These are phyloP conservation scores for Sclerurus mexicanus DNA, from an alignment of 2,113 vertebrate genomes.

Conservation along the genomic window DNA sequence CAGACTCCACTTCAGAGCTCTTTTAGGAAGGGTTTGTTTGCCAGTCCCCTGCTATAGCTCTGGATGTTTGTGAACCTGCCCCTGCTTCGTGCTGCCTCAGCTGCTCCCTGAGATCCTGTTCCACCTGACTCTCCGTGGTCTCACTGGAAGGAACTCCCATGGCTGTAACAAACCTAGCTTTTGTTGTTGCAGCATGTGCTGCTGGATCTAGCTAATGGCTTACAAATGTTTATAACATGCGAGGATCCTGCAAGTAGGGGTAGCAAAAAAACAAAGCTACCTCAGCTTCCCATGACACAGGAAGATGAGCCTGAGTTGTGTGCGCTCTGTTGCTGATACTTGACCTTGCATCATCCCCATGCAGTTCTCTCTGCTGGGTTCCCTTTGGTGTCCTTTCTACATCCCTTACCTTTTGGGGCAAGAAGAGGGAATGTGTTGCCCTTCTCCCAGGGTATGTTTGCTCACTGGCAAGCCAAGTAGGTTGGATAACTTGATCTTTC, in stretches of 20 bases:
- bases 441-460: neutral
- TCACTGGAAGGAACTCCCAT: neutral
- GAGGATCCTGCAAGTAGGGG: neutral
- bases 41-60: neutral
- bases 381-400: neutral
- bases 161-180: neutral
- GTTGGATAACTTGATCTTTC: neutral
- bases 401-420: neutral
- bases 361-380: neutral
- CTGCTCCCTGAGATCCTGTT: neutral
- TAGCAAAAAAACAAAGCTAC: neutral
- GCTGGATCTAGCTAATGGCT: conserved; percentile 4
- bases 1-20: neutral
- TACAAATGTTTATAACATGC: neutral
- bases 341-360: neutral
- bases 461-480: neutral
- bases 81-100: neutral
- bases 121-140: neutral
- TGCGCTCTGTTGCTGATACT: neutral
- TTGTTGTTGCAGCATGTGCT: neutral
- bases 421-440: neutral
- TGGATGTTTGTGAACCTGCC: neutral
- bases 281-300: neutral
- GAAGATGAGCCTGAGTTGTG: neutral
- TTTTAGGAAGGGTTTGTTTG: neutral